Percentiles rank a stretch among this genome's conserved stretches.
These are phyloP conservation scores for Sminthopsis crassicaudata DNA, from an alignment of 2,113 vertebrate genomes.

Conservation along the genomic window DNA sequence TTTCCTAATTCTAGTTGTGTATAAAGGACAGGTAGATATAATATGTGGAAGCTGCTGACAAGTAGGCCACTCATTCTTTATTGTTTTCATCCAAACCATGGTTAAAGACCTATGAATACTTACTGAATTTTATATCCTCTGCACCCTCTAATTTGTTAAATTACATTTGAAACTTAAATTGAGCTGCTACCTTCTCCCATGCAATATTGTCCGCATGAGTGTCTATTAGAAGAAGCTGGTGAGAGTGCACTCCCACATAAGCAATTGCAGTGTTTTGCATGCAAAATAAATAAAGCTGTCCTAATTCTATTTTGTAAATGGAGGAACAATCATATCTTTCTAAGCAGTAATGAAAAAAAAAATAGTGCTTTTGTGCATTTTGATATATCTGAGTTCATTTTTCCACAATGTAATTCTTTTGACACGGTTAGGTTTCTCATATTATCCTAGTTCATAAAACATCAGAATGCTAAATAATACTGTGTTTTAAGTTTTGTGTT, in stretches of 20 bases:
- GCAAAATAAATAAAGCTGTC: conserved; percentile 82
- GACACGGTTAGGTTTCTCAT: conserved; percentile 83
- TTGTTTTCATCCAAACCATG: conserved; percentile 64
- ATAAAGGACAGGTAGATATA: neutral
- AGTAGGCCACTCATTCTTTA: conserved; percentile 50
- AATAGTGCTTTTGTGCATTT: conserved; percentile 86
- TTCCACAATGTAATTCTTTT: conserved; percentile 83
- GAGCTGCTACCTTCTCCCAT: conserved; percentile 74
- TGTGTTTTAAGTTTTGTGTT: conserved; percentile 88
- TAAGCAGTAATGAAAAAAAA: conserved; percentile 83
- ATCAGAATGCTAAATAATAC: conserved; percentile 87
- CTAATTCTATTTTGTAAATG: conserved; percentile 88
- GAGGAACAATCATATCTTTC: conserved; percentile 87
- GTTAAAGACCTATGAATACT: conserved; percentile 58
- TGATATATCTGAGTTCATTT: conserved; percentile 86
- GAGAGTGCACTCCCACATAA: conserved; percentile 83
- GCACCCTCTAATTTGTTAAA: conserved; percentile 55
- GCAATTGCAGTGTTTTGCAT: conserved; percentile 87
- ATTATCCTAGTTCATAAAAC: conserved; percentile 83
- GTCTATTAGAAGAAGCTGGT: conserved; percentile 84
- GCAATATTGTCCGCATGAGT: conserved; percentile 65
- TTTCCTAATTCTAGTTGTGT: conserved; percentile 54
- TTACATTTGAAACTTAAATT: conserved; percentile 58
- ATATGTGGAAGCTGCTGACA: conserved; percentile 49
- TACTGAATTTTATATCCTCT: conserved; percentile 63